Base-by-base conservation (phyloP, 2,888 invertebrate species). In the Oligia latruncula region DNA sequence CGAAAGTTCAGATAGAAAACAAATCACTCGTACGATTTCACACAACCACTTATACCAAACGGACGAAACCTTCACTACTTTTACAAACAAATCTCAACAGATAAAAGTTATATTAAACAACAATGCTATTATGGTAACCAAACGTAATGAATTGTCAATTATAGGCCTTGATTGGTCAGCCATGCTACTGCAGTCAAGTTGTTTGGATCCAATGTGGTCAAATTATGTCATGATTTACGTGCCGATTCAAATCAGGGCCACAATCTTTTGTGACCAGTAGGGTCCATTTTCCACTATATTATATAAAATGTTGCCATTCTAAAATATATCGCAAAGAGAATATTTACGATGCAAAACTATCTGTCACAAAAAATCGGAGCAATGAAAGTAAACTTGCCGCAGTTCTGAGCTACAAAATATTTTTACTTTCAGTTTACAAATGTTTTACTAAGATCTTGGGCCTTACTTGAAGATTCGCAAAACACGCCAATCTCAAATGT, bases 311-410 rank as follows among this genome's bases (percentile, higher is more conserved):
- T 62, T 74, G 75, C 65, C 73, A 77, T 60, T 76, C 43, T 49
- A 58, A 74, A 83, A 79, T 52, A 46, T 55, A 52, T 46, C 55
- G 60, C 73, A 71, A 73, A 67, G 4, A 60, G 23, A 58, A 66
- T 73, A 71, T 75, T 64, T n/a, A 75, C 52, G 35, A 65, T 74
- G 76, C 68, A 82, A 77, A 85, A 77, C 67, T 62, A 77, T 86
- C 75, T 71, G 71, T 67, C 66, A 82, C 77, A 84, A 78, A 80
- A 77, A 85, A 85, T 77, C 72, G 83, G 78, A 78, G 81, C 71
- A 83, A 88, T 77, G 89, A 88, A 89, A 89, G 88, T 88, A 84
- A 88, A 80, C 82, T 86, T 76, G 77, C 29, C 81, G 76, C 74
- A 62, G 52, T 75, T 81, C 77, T 67, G 77, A 78, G 64, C 79